Conservation (phyloP, 92 coral and sea anemone species). For the Hydrozoanthus gracilis region DNA sequence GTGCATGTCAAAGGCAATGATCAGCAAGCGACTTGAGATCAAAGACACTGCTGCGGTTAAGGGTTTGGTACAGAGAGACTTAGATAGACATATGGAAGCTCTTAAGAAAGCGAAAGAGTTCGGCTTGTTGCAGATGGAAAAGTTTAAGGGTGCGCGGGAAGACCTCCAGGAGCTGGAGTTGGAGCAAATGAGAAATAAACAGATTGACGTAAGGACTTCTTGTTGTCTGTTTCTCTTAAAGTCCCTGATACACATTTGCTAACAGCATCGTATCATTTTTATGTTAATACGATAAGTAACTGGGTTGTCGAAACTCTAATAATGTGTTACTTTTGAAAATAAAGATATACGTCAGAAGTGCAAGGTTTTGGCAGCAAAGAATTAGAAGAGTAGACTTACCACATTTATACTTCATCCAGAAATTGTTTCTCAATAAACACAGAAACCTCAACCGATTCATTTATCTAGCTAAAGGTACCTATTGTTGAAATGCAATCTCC, state of each 20-base stretch:
- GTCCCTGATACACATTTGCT: background rate
- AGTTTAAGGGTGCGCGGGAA: constrained; percentile 68
- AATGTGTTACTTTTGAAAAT: too few species aligned
- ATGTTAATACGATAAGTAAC: too few species aligned
- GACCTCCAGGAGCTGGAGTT: constrained; percentile 67
- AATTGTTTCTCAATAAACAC: too few species aligned
- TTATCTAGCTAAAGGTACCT: too few species aligned
- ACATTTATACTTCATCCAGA: too few species aligned
- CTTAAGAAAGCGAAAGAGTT: constrained; percentile 72
- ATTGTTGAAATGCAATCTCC: too few species aligned
- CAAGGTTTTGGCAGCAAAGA: too few species aligned
- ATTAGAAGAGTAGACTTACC: too few species aligned
- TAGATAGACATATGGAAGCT: constrained; percentile 65
- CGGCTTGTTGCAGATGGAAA: constrained; percentile 68
- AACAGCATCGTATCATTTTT: too few species aligned
- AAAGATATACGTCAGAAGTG: too few species aligned
- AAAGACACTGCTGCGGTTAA: constrained; percentile 72
- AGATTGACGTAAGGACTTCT: constrained; percentile 66
- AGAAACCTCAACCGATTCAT: too few species aligned
- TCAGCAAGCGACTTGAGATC: constrained; percentile 87
- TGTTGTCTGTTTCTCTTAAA: background rate
- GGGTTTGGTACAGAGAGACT: constrained; percentile 39
- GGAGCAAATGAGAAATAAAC: constrained; percentile 65
- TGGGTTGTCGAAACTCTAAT: too few species aligned
- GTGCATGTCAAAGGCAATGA: constrained; percentile 80